Evolutionary conservation across 2,797 vertebrate species (phyloP), one percentile per base, ranked within the genome.

Genomic region (Aselliscus stoliczkanus): DNA sequence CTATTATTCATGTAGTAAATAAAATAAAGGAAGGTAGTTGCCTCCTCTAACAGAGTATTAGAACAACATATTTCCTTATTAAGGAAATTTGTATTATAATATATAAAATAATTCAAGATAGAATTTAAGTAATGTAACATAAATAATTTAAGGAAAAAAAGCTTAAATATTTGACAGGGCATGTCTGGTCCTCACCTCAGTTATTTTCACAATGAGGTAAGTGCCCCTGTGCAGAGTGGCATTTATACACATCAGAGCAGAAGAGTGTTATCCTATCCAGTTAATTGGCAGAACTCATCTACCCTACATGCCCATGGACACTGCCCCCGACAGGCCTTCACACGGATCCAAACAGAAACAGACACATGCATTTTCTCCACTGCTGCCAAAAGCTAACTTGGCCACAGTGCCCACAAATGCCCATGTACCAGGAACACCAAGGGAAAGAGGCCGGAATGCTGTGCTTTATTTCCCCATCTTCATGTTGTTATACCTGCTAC

Each of bases 401-500:
- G 25, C 5, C 11, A 34, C 2, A 23, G 47, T 3, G 8, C 17
- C 47, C 14, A 31, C 7, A 29, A 0, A 50, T 27, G 27, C 1
- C 1, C 5, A 0, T 89, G 58, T 4, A 17, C 20, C 5, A 56
- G 58, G 12, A 27, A 56, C 15, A 5, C 7, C 42, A n/a, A n/a
- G 9, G 31, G 42, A 70, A 12, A 31, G 27, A 15, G 2, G 2
- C 5, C 4, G 13, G 37, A 20, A 64, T 4, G 1, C 11, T 29
- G 4, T 1, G 8, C 12, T 14, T 64, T 37, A 29, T 34, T 37
- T 42, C 5, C 58, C 13, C 12, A 6, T 18, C 29, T 75, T 29
- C n/a, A 0, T 5, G 10, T 20, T 13, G 2, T 13, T 25, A 7
- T 3, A 31, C 6, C n/a, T 10, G 34, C 37, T 12, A 31, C n/a